These are phyloP conservation scores for Arctocebus calabarensis DNA, from an alignment of 2,797 vertebrate genomes.

Conservation along the genomic window DNA sequence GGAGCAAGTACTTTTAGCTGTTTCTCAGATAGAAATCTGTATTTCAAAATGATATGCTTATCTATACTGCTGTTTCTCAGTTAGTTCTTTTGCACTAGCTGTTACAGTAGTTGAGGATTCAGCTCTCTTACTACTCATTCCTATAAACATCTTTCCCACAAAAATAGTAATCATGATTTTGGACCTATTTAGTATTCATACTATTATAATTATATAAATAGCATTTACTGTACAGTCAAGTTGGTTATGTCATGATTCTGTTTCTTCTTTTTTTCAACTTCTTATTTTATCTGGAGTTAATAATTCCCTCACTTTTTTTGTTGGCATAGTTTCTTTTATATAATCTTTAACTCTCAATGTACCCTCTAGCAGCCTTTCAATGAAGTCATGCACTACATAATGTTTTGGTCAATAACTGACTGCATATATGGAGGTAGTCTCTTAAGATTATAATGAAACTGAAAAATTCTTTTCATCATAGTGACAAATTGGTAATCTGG, in stretches of 20 bases:
- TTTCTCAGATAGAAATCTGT: background rate
- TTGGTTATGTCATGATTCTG: background rate
- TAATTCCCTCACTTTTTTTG: background rate
- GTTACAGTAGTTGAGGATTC: background rate
- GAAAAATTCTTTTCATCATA: background rate
- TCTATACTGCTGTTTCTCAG: background rate
- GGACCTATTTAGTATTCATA: background rate
- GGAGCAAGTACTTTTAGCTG: background rate
- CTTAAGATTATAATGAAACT: background rate
- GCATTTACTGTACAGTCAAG: background rate
- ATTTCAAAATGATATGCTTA: background rate
- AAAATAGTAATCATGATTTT: background rate
- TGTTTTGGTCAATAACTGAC: background rate
- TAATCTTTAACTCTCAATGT: background rate
- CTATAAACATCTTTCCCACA: background rate
- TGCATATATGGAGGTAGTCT: background rate
- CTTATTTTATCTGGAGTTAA: slow-evolving; percentile 55
- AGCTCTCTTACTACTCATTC: background rate
- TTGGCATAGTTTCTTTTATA: background rate
- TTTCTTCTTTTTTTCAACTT: slow-evolving; percentile 43
- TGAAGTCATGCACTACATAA: background rate
- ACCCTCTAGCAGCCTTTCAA: background rate
- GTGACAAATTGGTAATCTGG: background rate
- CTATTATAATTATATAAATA: background rate
- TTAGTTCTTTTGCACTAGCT: background rate